Base-by-base conservation (phyloP, 2,797 vertebrate genomes). In the Craterocephalus amniculus region DNA sequence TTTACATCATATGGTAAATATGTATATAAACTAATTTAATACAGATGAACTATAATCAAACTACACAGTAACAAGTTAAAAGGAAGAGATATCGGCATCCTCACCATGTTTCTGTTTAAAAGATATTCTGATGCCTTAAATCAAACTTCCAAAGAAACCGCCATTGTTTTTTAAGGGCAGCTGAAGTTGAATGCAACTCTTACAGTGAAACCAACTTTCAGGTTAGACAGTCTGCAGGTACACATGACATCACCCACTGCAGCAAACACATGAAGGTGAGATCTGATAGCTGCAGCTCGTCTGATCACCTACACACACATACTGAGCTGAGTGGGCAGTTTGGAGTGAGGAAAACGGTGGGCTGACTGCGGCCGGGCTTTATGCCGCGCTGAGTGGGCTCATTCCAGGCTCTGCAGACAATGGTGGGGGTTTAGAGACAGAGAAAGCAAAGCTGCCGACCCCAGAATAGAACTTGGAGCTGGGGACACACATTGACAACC, bases 371-470 rank as follows among this genome's bases (percentile, higher is more conserved):
- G 87, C 79, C 87, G 60, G 90, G 92, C 93, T 93, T 94, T 93
- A 87, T 70, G 84, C 90, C 78, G 67, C 84, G 94, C 94, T 95
- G 93, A 95, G 92, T 91, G 90, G 74, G 91, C 94, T 95, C 92
- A 94, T 95, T 95, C 94, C 91, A 88, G 88, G 85, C 84, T 89
- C 83, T 79, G 84, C 48, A 80, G 79, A 95, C 93, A 94, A 94
- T 93, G 87, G 76, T 51, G 80, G 64, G 80, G 93, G 93, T 94
- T 94, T 94, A 93, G 80, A 74, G 67, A 84, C 71, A 91, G 83
- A 90, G 89, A 94, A 89, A 89, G 84, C 85, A 74, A 65, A 73
- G 83, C 76, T 35, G 86, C 73, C 58, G 26, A 82, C 83, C 87
- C 89, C 84, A 87, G 89, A 86, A 84, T 69, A 74, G 81, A 85